Percentiles rank a stretch among this genome's conserved stretches.
Conservation (phyloP, 2,113 vertebrate species). For the Heloderma charlesbogerti region DNA sequence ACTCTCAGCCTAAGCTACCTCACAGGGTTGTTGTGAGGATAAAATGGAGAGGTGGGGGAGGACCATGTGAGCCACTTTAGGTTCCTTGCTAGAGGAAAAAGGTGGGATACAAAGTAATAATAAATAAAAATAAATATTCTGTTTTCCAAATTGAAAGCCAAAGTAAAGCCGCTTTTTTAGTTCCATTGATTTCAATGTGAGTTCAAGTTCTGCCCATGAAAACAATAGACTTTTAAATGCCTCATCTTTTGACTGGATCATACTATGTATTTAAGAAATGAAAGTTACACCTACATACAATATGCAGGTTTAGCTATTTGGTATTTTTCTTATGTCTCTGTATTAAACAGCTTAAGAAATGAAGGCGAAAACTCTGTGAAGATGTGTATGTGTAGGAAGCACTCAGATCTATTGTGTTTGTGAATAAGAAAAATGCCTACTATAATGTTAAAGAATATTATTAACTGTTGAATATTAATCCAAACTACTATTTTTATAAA, state of each 20-base stretch:
- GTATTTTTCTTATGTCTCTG: neutral
- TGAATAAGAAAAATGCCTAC: neutral
- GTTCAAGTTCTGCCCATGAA: neutral
- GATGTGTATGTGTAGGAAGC: neutral
- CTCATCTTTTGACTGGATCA: neutral
- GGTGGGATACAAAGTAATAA: too few species aligned
- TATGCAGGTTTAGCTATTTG: neutral
- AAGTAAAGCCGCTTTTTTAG: neutral
- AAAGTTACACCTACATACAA: neutral
- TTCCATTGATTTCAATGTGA: neutral
- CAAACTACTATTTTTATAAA: slow-evolving; percentile 37
- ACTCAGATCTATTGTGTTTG: neutral
- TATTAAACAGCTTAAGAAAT: neutral
- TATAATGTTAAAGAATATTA: slow-evolving; percentile 33
- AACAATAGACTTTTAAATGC: neutral
- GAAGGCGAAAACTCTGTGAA: neutral
- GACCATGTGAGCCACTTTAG: too few species aligned
- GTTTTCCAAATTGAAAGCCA: neutral
- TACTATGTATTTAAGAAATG: neutral
- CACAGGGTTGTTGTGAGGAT: too few species aligned
- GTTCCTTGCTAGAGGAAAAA: too few species aligned
- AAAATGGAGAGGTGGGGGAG: too few species aligned
- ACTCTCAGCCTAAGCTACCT: too few species aligned
- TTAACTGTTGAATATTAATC: neutral
- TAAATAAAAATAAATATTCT: too few species aligned